phyloP scores from a whole-genome alignment of 2,888 invertebrate genomes.

The Sturmia bella region DNA sequence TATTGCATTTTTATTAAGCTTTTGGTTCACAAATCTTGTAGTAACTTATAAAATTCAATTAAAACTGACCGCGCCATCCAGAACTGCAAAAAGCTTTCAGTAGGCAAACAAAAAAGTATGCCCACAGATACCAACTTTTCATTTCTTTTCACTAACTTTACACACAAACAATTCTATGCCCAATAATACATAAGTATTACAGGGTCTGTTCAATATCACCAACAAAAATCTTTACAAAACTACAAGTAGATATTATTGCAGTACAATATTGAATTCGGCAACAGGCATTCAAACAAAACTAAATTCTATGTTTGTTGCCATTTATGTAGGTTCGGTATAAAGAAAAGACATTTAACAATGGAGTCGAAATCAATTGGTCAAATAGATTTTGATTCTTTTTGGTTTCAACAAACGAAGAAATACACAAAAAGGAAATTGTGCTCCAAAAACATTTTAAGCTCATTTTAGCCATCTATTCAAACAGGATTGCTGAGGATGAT shows the following conservation, averaged over 20 bases:
- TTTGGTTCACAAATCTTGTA: too few relatives aligned
- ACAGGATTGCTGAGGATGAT: constrained; percentile 13
- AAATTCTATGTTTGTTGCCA: neutral
- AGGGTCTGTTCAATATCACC: constrained; percentile 47
- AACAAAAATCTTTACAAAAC: constrained; percentile 19
- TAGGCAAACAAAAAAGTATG: too few relatives aligned
- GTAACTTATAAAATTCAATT: too few relatives aligned
- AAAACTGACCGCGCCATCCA: too few relatives aligned
- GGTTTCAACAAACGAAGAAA: neutral
- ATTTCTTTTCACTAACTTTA: too few relatives aligned
- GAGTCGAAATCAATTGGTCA: constrained; percentile 38
- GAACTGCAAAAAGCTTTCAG: too few relatives aligned
- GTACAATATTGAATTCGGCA: constrained; percentile 3
- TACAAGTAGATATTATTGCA: constrained; percentile 23
- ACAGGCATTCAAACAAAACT: constrained; percentile 12
- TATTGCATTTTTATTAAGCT: too few relatives aligned
- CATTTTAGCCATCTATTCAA: neutral
- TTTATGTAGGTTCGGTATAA: neutral
- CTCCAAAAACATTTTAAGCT: neutral
- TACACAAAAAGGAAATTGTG: neutral
- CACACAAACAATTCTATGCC: constrained; percentile 1
- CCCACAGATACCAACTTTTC: too few relatives aligned
- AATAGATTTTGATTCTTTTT: constrained; percentile 41
- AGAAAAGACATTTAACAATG: neutral
- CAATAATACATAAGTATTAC: constrained; percentile 11